Evolutionary conservation across 1,140 invertebrate genomes (phyloP).

Genomic region (Eulimnadia texana): DNA sequence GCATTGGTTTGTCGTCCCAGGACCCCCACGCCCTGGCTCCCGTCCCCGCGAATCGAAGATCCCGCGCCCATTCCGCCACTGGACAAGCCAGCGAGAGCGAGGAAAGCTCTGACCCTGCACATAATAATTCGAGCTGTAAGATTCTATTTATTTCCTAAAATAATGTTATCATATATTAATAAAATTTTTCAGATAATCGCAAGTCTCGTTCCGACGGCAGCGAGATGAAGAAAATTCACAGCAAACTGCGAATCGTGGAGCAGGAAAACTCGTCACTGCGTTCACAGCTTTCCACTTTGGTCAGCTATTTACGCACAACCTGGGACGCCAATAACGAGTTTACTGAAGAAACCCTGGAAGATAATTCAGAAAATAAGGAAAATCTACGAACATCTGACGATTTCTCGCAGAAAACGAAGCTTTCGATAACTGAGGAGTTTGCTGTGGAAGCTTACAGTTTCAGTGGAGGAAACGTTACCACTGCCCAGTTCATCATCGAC

Average conservation of each 20-base stretch:
- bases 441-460: neutral
- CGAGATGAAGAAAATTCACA: conserved; percentile 5
- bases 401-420: neutral
- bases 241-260: conserved; percentile 1
- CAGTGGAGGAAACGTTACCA: neutral
- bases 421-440: neutral
- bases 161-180: neutral
- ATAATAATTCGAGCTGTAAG: neutral
- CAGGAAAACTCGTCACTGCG: conserved; percentile 7
- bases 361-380: neutral
- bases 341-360: neutral
- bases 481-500: conserved; percentile 4
- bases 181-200: neutral
- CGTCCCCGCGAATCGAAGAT: neutral
- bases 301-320: neutral
- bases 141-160: neutral
- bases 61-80: neutral
- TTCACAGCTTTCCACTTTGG: neutral
- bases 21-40: neutral
- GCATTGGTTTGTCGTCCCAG: conserved; percentile 43
- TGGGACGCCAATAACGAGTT: neutral
- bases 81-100: neutral
- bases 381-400: neutral
- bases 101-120: neutral
- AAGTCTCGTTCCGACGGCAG: conserved; percentile 1